Evolutionary conservation across 2,888 invertebrate genomes (phyloP).

Genomic region (Julus scandinavius): DNA sequence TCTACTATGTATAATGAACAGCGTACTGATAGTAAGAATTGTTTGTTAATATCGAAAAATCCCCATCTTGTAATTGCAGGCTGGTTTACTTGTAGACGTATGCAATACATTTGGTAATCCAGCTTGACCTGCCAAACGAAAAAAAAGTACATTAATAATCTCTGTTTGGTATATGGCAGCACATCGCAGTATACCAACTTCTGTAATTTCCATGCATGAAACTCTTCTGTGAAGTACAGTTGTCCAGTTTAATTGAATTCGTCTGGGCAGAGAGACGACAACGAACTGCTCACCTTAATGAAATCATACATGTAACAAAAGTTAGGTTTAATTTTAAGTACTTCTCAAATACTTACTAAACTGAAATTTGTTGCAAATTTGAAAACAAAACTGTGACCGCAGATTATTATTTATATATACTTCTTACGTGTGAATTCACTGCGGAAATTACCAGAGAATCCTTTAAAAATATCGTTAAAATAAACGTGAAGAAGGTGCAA

Average conservation of each 20-base stretch:
- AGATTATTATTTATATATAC: no score
- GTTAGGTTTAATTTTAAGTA: no score
- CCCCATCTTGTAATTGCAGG: constrained; percentile 40
- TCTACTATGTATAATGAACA: no score
- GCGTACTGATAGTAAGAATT: constrained; percentile 38
- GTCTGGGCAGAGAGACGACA: background rate
- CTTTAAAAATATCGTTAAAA: background rate
- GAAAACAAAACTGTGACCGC: no score
- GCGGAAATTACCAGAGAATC: background rate
- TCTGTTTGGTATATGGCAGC: no score
- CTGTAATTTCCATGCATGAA: constrained; percentile 26
- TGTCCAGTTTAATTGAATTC: background rate
- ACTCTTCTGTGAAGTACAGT: background rate
- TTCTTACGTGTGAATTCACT: background rate
- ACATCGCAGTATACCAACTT: background rate
- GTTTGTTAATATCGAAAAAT: constrained; percentile 32
- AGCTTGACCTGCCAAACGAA: background rate
- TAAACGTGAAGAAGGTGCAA: background rate
- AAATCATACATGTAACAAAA: no score
- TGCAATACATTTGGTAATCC: constrained; percentile 46
- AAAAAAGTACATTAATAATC: background rate
- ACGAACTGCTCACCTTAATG: background rate
- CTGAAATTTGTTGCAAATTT: no score
- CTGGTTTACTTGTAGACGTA: background rate
- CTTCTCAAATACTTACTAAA: no score